Conservation (phyloP, 2,113 vertebrate genomes). For the Cheirogaleus medius region DNA sequence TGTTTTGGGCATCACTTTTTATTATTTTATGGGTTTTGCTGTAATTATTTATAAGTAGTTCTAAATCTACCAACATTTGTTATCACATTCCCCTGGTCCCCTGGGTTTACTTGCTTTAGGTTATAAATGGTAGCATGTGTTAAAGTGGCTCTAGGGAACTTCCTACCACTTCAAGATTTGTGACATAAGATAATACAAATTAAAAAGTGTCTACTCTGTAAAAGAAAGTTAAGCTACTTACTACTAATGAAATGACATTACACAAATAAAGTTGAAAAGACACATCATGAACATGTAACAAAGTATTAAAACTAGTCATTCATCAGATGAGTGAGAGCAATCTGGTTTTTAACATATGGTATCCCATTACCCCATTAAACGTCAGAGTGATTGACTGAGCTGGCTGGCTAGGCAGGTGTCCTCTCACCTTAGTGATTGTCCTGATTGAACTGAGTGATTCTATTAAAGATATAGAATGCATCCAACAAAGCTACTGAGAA, state of each 20-base stretch:
- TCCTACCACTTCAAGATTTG: neutral
- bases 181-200: neutral
- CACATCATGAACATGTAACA: neutral
- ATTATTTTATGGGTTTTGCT: constrained; percentile 23
- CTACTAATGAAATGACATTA: neutral
- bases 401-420: neutral
- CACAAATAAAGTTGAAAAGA: neutral
- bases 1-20: constrained; percentile 10
- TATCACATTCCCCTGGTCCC: neutral
- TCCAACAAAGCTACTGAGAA: neutral
- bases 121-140: neutral
- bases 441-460: neutral
- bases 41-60: constrained; percentile 41
- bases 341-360: neutral
- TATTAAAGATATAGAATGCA: neutral
- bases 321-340: neutral
- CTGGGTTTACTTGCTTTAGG: neutral
- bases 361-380: neutral
- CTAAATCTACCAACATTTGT: constrained; percentile 8
- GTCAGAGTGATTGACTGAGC: neutral
- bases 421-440: neutral
- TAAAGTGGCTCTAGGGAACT: neutral
- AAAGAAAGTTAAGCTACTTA: neutral
- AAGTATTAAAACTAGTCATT: neutral
- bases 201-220: neutral